A percentile compares a stretch with the other conserved stretches of the same genome.
phyloP scores from a whole-genome alignment of 1,140 invertebrate genomes.

The Ceratina australensis region DNA sequence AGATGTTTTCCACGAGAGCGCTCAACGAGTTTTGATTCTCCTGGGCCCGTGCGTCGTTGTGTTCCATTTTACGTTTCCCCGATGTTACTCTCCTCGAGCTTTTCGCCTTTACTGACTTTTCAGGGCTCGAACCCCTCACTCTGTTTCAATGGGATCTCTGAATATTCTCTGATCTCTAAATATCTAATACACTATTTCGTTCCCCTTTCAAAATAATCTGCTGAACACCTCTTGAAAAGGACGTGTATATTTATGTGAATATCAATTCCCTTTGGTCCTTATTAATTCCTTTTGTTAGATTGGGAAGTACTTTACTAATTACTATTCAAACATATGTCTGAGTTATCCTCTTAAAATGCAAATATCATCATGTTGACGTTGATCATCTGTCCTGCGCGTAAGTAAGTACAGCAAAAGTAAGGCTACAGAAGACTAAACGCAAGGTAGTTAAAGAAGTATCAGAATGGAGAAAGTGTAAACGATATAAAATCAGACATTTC shows the following conservation, averaged over 20 bases:
- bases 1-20: constrained; percentile 45
- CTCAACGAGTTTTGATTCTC: constrained; percentile 21
- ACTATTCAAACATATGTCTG: too few species aligned
- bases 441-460: too few species aligned
- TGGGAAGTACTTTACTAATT: too few species aligned
- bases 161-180: not conserved
- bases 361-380: too few species aligned
- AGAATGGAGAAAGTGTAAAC: not conserved
- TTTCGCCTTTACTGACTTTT: constrained; percentile 14
- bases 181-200: not conserved
- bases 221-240: not conserved
- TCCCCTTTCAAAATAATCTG: not conserved
- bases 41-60: not conserved
- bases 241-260: too few species aligned
- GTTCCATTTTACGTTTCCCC: not conserved
- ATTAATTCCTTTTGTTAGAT: too few species aligned
- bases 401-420: not conserved
- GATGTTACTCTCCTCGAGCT: not conserved
- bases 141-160: not conserved
- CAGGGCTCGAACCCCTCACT: not conserved
- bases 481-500: constrained; percentile 23
- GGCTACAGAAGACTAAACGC: not conserved
- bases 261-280: too few species aligned
- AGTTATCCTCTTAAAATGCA: too few species aligned
- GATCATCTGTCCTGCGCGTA: too few species aligned